Evolutionary conservation across 2,888 invertebrate genomes (phyloP), one percentile per base, ranked within the genome.

Genomic region (Polydrusus pterygomalis): DNA sequence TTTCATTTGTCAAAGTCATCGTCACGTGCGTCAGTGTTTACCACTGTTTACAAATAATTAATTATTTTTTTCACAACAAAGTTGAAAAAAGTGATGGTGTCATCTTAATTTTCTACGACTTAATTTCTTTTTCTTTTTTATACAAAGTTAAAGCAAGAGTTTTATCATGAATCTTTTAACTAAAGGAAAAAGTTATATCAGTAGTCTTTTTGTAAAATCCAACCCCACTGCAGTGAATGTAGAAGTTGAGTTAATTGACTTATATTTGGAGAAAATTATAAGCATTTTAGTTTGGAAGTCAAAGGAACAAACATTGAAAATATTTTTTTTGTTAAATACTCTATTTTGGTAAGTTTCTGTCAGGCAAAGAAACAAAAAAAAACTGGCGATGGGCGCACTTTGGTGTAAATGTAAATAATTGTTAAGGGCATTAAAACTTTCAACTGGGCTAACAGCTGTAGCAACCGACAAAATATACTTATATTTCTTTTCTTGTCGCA

Each of bases 211-310:
- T 40, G 7, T 18, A 54, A 67, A 51, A 25, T 51, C 54, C 7
- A 30, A n/a, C 20, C 13, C n/a, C 20, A 47, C 34, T 8, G 15
- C 6, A 18, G 20, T 40, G 11, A 49, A 25, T 70, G 20, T 17
- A 13, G 54, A 71, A n/a, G 56, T 54, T n/a, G 56, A 54, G 11
- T 40, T 71, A 51, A 17, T 71, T 9, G 84, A 86, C 71, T 81
- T 81, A 20, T 86, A 84, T 80, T 80, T 85, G 17, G 84, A 83
- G 70, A 74, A 82, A 58, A 71, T 83, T 56, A 84, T 83, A 78
- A 83, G 82, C 70, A 70, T 86, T 62, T 77, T 88, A 63, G 82
- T 84, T 68, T 88, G 89, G 89, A 86, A 88, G 75, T 84, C 88
- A 75, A 84, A 85, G 17, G 79, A 83, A 51, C 75, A 86, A 20